phyloP scores from a whole-genome alignment of 2,797 vertebrate genomes.

The Loriculus beryllinus region DNA sequence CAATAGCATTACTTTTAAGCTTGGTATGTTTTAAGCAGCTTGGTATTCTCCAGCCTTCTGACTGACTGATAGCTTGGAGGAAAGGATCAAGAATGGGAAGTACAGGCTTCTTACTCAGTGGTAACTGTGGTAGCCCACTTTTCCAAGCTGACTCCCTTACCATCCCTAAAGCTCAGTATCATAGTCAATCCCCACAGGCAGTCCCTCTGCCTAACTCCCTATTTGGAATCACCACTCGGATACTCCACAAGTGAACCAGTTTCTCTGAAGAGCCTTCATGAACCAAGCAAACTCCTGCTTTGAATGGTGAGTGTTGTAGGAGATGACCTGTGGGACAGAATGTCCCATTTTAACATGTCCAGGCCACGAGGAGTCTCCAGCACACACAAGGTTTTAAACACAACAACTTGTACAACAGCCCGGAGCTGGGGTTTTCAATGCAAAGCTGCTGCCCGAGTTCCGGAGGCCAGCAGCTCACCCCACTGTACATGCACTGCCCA shows the following conservation, averaged over 20 bases:
- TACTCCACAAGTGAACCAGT: neutral
- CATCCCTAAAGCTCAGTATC: neutral
- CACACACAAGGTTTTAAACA: neutral
- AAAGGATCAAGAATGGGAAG: neutral
- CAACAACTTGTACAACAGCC: accelerated
- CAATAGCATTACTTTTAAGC: neutral
- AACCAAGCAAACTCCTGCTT: neutral
- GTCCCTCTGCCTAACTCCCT: neutral
- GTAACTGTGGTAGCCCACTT: neutral
- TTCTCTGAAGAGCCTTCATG: neutral
- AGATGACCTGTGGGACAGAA: neutral
- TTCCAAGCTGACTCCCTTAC: neutral
- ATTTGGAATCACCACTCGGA: neutral
- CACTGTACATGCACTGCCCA: accelerated
- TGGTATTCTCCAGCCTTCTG: neutral
- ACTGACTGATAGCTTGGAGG: neutral
- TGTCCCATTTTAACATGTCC: neutral
- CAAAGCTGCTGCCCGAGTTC: neutral
- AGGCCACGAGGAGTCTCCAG: neutral
- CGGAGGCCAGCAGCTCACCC: neutral
- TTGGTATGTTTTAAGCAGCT: neutral
- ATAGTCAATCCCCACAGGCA: neutral
- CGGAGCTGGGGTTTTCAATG: accelerated
- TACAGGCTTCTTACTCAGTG: accelerated
- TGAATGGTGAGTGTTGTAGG: neutral